Evolutionary conservation across 2,113 vertebrate species (phyloP), one percentile per base, ranked within the genome.

Genomic region (Pica pica): DNA sequence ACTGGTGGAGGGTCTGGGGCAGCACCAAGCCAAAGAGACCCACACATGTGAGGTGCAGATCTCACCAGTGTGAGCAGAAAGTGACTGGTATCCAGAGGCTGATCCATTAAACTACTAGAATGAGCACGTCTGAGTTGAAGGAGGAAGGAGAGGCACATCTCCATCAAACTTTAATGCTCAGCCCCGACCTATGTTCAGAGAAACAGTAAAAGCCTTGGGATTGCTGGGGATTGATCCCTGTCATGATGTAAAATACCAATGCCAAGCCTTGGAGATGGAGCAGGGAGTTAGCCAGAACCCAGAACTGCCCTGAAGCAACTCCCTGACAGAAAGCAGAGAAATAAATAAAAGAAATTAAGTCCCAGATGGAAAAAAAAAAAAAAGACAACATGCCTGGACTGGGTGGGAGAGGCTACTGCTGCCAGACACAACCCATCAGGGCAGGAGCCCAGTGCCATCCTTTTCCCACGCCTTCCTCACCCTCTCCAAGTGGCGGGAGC

Each of bases 91-190:
- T 42, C 41, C 28, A 18, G 19, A 52, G n/a, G n/a, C 22, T 68
- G 49, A 56, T 53, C 31, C 4, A 2, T 31, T 22, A n/a, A 44
- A 67, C 41, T 55, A 37, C 50, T 76, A 55, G 41, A 90, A 26
- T 55, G 80, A 91, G 71, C 6, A 9, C 0, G 1, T 65, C 42
- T 71, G 83, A 56, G 23, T 18, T 60, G 35, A 53, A 83, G 56
- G 50, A 74, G 76, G 60, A 77, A 68, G 47, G 61, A 75, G 33
- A 83, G 42, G 80, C 11, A 33, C 49, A 27, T n/a, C 44, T 41
- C 24, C 60, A 83, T 87, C 71, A 93, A 93, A 94, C n/a, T 70
- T 93, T 92, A 83, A 90, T 87, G 50, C 41, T 75, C 4, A 7
- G 47, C 67, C 42, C 81, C 85, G 63, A 64, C 65, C 74, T 56